These are phyloP conservation scores for Athripsodes cinereus DNA, from an alignment of 2,888 invertebrate genomes.

Conservation along the genomic window DNA sequence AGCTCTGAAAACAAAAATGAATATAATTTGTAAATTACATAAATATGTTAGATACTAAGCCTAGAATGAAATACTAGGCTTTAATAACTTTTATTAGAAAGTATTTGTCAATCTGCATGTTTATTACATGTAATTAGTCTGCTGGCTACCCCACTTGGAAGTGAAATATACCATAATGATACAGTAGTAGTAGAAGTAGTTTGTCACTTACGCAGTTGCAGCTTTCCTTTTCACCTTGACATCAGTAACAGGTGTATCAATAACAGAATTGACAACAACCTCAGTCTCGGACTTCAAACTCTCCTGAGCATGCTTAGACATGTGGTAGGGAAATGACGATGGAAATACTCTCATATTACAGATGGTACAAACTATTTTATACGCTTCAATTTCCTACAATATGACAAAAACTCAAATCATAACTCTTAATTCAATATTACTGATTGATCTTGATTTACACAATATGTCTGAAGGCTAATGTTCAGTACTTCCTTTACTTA, in stretches of 20 bases:
- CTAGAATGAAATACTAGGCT: background rate
- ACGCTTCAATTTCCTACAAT: slow-evolving; percentile 42
- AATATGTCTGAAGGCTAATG: too few relatives aligned
- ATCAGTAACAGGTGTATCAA: slow-evolving; percentile 9
- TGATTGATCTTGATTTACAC: too few relatives aligned
- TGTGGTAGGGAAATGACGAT: slow-evolving; percentile 54
- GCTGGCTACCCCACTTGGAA: too few relatives aligned
- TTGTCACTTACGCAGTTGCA: slow-evolving; percentile 40
- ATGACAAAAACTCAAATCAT: too few relatives aligned
- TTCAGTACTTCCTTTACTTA: slow-evolving; percentile 30
- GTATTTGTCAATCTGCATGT: too few relatives aligned
- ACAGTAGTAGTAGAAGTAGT: too few relatives aligned
- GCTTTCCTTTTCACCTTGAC: slow-evolving; percentile 36
- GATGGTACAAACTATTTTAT: slow-evolving; percentile 47
- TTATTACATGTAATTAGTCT: too few relatives aligned
- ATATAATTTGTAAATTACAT: background rate
- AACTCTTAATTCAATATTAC: too few relatives aligned
- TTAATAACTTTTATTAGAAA: too few relatives aligned
- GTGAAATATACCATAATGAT: background rate
- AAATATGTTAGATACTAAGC: background rate
- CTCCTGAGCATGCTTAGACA: slow-evolving; percentile 40
- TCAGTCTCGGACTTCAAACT: background rate
- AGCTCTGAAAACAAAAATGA: slow-evolving; percentile 1
- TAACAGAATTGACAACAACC: background rate
- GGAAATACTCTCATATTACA: slow-evolving; percentile 51